Base-by-base conservation (phyloP, 1,140 invertebrate species). In the Drosophila lacertosa region DNA sequence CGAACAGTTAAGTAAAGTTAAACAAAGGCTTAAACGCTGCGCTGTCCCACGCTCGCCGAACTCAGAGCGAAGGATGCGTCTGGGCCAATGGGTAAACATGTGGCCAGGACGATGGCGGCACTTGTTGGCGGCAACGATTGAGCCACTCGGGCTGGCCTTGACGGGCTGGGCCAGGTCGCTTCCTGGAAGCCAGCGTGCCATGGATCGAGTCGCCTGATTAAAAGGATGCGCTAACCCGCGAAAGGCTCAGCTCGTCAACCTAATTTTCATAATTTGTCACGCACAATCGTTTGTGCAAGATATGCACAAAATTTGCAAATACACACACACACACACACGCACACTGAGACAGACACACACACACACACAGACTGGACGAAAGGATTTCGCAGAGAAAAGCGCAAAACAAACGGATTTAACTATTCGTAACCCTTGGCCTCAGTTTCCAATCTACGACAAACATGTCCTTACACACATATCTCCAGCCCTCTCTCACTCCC, bases 181-280 rank as follows among this genome's bases (percentile, higher is more conserved):
- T 64, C 60, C 60, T 50, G 44, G 60, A 65, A 65, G 35, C 39
- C 13, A 33, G 29, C 11, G 60, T n/a, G n/a, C n/a, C 33, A 45
- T 44, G 29, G 29, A 15, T 42, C n/a, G 11, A 57, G 9, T 35
- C 32, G 39, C 16, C 18, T 11, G 45, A 44, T 26, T n/a, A 20
- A 76, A 80, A 76, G 65, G 53, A 83, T 78, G 66, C 78, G 74
- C 62, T 58, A 65, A 68, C 70, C 50, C 45, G 59, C 42, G 53
- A 77, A 79, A 70, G 65, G 44, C 60, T 68, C 62, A 62, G 44
- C 60, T 68, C 62, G 74, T 55, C 74, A 74, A 13, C 70, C 82
- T 78, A 88, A 88, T 88, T 88, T 89, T 55, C 80, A 80, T 88
- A 89, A 88, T 88, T 88, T 89, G 83, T 88, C 83, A 88, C 83